Base-by-base conservation (phyloP, 2,888 invertebrate genomes). In the Thymelicus acteon region DNA sequence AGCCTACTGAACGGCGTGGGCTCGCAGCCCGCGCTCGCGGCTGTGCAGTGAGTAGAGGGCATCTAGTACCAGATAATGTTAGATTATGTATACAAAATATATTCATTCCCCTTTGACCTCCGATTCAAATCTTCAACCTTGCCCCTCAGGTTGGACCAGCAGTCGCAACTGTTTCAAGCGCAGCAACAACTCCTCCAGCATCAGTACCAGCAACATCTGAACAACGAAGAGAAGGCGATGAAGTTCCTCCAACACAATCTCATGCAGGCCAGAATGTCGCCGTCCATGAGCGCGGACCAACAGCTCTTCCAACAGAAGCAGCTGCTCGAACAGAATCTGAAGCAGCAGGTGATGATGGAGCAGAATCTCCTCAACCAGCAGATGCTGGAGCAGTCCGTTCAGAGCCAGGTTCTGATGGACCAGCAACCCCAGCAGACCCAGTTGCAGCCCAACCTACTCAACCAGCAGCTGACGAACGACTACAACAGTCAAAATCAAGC, bases 181-280 rank as follows among this genome's bases (percentile, higher is more conserved):
- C 93, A 94, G 72, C 93, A 94, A 74, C 91, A 91, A 70, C 84
- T 90, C 0, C 82, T 94, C 8, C 95, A 95, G 75, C 95, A 95
- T 72, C 89, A 95, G 78, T 91, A 94, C 73, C 95, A 95, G 77
- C 94, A 95, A 77, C 93, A 94, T 72, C 91, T 90, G 10, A 88
- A 89, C 76, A 91, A 88, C 73, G 92, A 92, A 71, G 93, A 94
- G 75, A 90, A 94, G 62, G 91, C 94, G 57, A 93, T 95, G 86
- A 95, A 95, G 80, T 91, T 95, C 73, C 88, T 95, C 49, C 95
- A 95, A 74, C 95, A 95, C 75, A 95, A 95, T 76, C 89, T 95
- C 58, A 93, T 95, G 80, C 95, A 94, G 77, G 91, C 92, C 54
- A 81, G 94, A 71, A 90, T 92, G 77, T 91, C 94, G 19, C 94